Evolutionary conservation across 2,797 vertebrate species (phyloP).

Genomic region (Labeo calbasu): DNA sequence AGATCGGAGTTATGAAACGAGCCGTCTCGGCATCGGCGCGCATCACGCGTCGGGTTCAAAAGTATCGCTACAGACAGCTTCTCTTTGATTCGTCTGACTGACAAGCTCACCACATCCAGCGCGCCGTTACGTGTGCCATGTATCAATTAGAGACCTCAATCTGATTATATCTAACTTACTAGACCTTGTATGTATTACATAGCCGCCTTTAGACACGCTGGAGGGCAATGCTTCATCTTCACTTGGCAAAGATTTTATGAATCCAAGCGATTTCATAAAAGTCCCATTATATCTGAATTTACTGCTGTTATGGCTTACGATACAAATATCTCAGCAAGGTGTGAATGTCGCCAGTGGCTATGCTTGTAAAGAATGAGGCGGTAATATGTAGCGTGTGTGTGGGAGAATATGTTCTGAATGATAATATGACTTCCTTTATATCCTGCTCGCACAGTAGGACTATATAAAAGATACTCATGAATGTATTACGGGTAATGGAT

Average conservation of each 20-base stretch:
- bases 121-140: conserved; percentile 17
- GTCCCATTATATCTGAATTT: conserved; percentile 70
- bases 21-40: conserved; percentile 11
- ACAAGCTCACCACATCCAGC: conserved; percentile 34
- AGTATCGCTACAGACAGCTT: conserved; percentile 27
- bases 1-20: conserved; percentile 39
- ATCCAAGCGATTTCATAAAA: conserved; percentile 72
- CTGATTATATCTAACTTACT: conserved; percentile 49
- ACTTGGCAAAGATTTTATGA: conserved; percentile 63
- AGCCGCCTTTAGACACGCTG: conserved; percentile 47
- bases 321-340: conserved; percentile 71
- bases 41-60: conserved; percentile 18
- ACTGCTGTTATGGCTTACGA: conserved; percentile 69
- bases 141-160: conserved; percentile 58
- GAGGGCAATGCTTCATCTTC: conserved; percentile 64
- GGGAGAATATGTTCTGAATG: conserved; percentile 62
- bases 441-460: conserved; percentile 57
- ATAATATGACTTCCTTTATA: conserved; percentile 64
- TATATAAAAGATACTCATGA: conserved; percentile 63
- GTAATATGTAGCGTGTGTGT: conserved; percentile 63
- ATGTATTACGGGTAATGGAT: conserved; percentile 61
- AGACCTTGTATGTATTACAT: conserved; percentile 52
- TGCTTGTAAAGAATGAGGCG: conserved; percentile 67
- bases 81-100: conserved; percentile 49
- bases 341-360: conserved; percentile 68